Evolutionary conservation across 2,113 vertebrate genomes (phyloP).

Genomic region (Grammomys surdaster): DNA sequence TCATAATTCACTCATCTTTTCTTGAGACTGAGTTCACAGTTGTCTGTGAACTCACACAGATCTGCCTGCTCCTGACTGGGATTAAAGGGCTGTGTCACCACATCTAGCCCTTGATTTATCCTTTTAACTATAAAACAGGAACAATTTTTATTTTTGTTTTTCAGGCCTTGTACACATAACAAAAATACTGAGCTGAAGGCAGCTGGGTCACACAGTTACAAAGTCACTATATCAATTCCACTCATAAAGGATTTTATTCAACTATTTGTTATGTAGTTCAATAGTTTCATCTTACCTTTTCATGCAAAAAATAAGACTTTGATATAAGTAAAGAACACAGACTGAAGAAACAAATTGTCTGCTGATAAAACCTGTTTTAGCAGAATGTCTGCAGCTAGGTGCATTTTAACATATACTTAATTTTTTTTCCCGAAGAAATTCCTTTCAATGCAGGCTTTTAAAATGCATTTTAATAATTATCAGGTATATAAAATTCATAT

Average conservation of each 20-base stretch:
- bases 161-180: neutral
- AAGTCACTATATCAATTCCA: neutral
- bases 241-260: neutral
- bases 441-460: neutral
- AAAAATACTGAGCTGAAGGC: neutral
- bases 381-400: neutral
- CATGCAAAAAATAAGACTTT: neutral
- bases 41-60: neutral
- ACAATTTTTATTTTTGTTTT: neutral
- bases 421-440: slow-evolving; percentile 29
- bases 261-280: neutral
- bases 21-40: neutral
- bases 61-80: neutral
- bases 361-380: neutral
- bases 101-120: neutral
- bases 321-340: neutral
- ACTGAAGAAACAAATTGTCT: neutral
- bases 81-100: neutral
- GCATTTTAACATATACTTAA: neutral
- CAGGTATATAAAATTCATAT: slow-evolving; percentile 37
- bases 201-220: neutral
- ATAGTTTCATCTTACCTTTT: neutral
- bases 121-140: neutral
- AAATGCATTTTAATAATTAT: slow-evolving; percentile 44
- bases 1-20: neutral